These are phyloP conservation scores for Celastrina argiolus DNA, from an alignment of 2,888 invertebrate genomes.

Conservation along the genomic window DNA sequence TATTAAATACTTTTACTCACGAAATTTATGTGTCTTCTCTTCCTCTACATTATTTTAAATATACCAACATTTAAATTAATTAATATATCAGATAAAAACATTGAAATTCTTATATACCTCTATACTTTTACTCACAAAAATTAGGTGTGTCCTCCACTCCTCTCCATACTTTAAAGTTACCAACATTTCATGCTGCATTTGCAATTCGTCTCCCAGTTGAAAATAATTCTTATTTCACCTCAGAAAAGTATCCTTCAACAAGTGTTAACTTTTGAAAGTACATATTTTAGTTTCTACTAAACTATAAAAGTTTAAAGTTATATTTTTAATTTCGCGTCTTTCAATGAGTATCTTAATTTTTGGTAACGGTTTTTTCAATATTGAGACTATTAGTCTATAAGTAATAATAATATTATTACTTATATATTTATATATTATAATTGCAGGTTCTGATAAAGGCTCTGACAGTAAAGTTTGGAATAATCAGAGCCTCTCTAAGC, in stretches of 20 bases:
- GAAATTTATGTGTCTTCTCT: too few relatives aligned
- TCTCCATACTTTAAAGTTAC: background rate
- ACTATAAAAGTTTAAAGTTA: background rate
- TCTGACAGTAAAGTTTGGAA: too few relatives aligned
- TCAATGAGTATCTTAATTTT: background rate
- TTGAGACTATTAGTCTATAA: too few relatives aligned
- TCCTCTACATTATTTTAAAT: too few relatives aligned
- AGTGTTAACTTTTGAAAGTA: conserved; percentile 14
- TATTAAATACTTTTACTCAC: too few relatives aligned
- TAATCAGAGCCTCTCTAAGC: too few relatives aligned
- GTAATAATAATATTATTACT: too few relatives aligned
- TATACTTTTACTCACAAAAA: background rate
- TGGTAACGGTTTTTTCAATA: background rate
- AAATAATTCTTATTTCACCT: background rate
- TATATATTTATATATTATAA: too few relatives aligned
- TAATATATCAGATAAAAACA: too few relatives aligned
- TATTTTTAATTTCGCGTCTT: background rate
- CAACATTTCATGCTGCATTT: background rate
- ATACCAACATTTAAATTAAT: too few relatives aligned
- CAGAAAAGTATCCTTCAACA: conserved; percentile 6
- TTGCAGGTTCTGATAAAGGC: too few relatives aligned
- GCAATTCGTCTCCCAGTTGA: background rate
- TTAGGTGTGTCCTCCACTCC: background rate
- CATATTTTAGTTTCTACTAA: conserved; percentile 10
- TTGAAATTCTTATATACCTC: too few relatives aligned